phyloP scores from a whole-genome alignment of 2,113 vertebrate species.

The Proteles cristata region DNA sequence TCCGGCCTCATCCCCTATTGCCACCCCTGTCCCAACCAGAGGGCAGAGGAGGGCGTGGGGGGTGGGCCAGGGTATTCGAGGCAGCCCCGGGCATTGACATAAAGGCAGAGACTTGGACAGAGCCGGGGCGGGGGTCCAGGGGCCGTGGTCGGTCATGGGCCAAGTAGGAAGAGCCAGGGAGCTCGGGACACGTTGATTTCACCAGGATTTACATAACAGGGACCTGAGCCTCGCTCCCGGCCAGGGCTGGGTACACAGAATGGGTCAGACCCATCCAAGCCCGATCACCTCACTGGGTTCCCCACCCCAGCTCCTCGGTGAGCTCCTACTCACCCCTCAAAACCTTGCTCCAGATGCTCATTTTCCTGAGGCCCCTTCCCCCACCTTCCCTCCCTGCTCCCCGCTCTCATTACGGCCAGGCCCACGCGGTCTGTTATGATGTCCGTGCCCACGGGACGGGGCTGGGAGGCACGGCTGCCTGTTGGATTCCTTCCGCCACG shows the following conservation, averaged over 20 bases:
- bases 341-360: neutral
- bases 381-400: no score
- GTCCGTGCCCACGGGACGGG: neutral
- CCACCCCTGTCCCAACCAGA: neutral
- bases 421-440: accelerated
- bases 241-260: neutral
- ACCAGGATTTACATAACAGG: neutral
- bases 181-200: accelerated
- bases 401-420: neutral
- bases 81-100: neutral
- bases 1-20: neutral
- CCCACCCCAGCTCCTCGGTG: accelerated
- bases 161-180: accelerated
- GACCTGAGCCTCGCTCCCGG: accelerated
- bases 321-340: neutral
- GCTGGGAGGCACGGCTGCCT: accelerated
- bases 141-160: accelerated
- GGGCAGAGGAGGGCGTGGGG: accelerated
- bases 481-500: accelerated
- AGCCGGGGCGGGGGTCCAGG: accelerated
- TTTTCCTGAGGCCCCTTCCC: neutral
- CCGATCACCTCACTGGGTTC: no score
- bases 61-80: accelerated
- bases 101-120: accelerated
- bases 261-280: no score